Base-by-base conservation (phyloP, 1,140 invertebrate species). In the Drosophila pruinosa region DNA sequence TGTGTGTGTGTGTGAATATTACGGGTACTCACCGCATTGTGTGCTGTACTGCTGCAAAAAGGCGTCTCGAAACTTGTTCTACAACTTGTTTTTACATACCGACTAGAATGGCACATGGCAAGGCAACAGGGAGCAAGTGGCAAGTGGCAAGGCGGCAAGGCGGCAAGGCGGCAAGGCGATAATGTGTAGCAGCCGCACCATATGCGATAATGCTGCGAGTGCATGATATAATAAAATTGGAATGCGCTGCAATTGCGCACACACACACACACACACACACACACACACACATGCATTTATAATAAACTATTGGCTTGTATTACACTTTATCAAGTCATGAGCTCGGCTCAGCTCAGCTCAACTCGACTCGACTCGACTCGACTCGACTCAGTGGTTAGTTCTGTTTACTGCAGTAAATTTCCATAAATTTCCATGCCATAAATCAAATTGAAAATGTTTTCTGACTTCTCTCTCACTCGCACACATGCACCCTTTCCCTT, bases 221-320 rank as follows among this genome's bases (percentile, higher is more conserved):
- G 57, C 81, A 85, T 85, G 81, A 85, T 86, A 86, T 85, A 85
- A 85, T 85, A 86, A 86, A 85, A 81, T 86, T 86, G 81, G 81
- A 85, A 85, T 85, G 77, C 63, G 82, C 73, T 62, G 43, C 75
- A 76, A 73, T 76, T 76, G 71, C n/a, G 14, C n/a, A 36, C 21
- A 65, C 6, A 47, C 17, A 36, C 8, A 24, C 52, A 24, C 28
- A 53, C 50, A 52, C 26, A 38, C 34, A 52, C n/a, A 24, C 19
- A 15, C 14, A 19, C 7, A 15, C 24, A 26, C 56, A 70, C 31
- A 75, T 67, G 68, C 62, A 68, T 63, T 38, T 68, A 47, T 61
- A 43, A 63, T 36, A 31, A 21, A 62, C 58, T 53, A 82, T 78
- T 78, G 50, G 36, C 52, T 65, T 65, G 41, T 65, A 48, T 76